phyloP scores from a whole-genome alignment of 2,113 vertebrate species.

The Buteo buteo region DNA sequence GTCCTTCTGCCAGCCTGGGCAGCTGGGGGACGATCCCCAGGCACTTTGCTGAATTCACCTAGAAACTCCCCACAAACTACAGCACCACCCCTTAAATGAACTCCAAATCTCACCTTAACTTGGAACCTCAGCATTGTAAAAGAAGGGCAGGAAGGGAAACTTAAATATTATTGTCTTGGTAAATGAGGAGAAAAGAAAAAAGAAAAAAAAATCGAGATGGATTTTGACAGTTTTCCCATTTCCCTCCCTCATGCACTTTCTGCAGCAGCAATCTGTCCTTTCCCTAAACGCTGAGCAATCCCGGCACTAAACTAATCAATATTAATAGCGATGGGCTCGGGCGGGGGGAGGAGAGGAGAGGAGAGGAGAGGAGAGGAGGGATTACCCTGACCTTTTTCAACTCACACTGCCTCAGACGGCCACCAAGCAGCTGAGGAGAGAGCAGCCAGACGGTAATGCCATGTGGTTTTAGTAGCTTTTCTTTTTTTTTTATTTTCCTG shows the following conservation, averaged over 20 bases:
- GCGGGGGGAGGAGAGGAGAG: background rate
- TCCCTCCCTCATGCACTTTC: background rate
- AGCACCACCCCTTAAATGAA: background rate
- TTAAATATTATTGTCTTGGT: background rate
- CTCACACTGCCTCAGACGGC: slow-evolving; percentile 58
- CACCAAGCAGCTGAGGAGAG: slow-evolving; percentile 63
- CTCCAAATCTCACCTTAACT: background rate
- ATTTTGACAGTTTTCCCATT: background rate
- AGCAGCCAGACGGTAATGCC: slow-evolving; percentile 66
- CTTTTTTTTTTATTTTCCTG: background rate
- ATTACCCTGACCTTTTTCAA: slow-evolving; percentile 64
- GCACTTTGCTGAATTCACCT: background rate
- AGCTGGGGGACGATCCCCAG: background rate
- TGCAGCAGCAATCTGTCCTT: slow-evolving; percentile 31
- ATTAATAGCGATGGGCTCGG: slow-evolving; percentile 58
- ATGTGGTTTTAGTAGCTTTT: slow-evolving; percentile 59
- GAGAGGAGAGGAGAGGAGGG: slow-evolving; percentile 60
- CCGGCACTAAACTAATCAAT: slow-evolving; percentile 62
- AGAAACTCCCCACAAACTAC: background rate
- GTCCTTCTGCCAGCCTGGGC: background rate
- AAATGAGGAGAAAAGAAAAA: background rate
- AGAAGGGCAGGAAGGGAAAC: background rate
- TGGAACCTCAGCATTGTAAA: background rate
- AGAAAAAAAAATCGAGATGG: background rate
- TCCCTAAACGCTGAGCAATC: slow-evolving; percentile 32